Conservation (phyloP, 53 echinoderm and acorn worm species). For the Zoroaster sp. region DNA sequence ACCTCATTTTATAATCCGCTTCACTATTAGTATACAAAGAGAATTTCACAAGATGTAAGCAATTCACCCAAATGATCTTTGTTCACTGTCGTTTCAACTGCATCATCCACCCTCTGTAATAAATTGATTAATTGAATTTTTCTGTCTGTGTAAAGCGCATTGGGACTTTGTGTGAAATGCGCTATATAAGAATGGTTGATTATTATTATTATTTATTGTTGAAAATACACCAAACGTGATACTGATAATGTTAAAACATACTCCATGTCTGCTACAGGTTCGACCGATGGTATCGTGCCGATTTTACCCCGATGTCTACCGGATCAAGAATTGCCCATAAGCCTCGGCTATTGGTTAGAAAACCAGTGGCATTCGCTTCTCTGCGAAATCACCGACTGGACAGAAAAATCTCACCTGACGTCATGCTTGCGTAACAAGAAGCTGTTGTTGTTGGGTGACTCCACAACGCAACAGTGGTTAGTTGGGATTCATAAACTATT, state of each 20-base stretch:
- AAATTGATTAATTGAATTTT: neutral
- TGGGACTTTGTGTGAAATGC: neutral
- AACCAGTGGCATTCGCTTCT: conserved; percentile 57
- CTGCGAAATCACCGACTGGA: conserved; percentile 42
- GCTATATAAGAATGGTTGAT: too few species aligned
- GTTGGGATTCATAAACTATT: neutral
- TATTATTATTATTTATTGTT: neutral
- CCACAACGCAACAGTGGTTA: conserved; percentile 66
- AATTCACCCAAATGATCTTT: too few species aligned
- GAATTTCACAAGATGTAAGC: too few species aligned
- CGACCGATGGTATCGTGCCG: neutral
- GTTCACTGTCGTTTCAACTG: too few species aligned
- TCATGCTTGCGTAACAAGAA: conserved; percentile 42
- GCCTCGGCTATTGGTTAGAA: conserved; percentile 72
- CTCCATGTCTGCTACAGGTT: neutral
- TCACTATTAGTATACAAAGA: too few species aligned
- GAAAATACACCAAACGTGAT: neutral
- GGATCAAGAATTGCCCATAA: neutral
- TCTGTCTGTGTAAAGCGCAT: neutral
- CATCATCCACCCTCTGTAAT: too few species aligned
- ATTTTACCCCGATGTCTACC: neutral
- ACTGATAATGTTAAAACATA: neutral
- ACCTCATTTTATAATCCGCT: too few species aligned
- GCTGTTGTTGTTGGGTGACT: conserved; percentile 57
- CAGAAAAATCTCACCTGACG: neutral